Evolutionary conservation across 2,888 invertebrate genomes (phyloP).

Genomic region (Spodoptera picta): DNA sequence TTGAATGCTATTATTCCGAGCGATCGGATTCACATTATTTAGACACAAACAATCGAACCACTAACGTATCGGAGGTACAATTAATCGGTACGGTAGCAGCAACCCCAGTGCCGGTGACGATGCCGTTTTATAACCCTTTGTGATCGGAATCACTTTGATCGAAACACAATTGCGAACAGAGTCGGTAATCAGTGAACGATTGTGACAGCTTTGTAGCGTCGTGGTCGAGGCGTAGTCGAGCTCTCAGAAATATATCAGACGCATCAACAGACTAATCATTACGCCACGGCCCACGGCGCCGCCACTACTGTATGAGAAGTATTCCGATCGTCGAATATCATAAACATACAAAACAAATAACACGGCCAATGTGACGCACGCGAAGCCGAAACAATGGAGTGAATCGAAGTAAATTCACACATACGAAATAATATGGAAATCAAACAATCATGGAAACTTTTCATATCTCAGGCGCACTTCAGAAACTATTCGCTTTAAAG

Average conservation of each 20-base stretch:
- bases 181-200: constrained; percentile 76
- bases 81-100: constrained; percentile 72
- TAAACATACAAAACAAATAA: constrained; percentile 3
- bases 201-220: constrained; percentile 63
- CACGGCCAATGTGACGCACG: constrained; percentile 7
- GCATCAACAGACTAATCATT: constrained; percentile 55
- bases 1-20: constrained; percentile 43
- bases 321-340: constrained; percentile 15
- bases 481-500: constrained; percentile 28
- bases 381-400: constrained; percentile 8
- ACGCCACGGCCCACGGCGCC: constrained; percentile 8
- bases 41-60: constrained; percentile 58
- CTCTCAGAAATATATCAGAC: constrained; percentile 59
- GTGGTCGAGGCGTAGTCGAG: constrained; percentile 49
- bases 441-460: constrained; percentile 18
- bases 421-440: constrained; percentile 21
- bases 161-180: constrained; percentile 72
- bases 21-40: constrained; percentile 58
- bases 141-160: constrained; percentile 82
- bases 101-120: constrained; percentile 70
- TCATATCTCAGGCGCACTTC: constrained; percentile 11
- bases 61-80: constrained; percentile 67
- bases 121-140: constrained; percentile 82
- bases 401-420: constrained; percentile 17
- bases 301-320: constrained; percentile 5